Percentiles rank a stretch among this genome's conserved stretches.
Conservation (phyloP, 2,888 invertebrate species). For the Sarcophaga variegata region DNA sequence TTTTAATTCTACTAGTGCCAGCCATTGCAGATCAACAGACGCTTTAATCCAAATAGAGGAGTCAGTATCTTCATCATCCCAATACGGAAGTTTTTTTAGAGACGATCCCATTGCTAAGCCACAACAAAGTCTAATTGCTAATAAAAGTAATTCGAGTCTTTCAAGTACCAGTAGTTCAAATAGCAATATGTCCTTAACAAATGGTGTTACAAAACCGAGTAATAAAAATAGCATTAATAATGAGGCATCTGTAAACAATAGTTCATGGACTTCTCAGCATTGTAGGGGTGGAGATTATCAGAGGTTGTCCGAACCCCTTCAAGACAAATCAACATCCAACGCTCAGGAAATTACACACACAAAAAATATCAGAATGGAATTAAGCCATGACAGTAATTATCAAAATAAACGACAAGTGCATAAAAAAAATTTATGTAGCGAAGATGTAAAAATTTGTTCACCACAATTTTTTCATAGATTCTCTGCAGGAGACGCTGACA, state of each 20-base stretch:
- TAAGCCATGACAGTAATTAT: constrained; percentile 68
- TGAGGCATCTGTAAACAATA: constrained; percentile 72
- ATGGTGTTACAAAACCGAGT: not conserved
- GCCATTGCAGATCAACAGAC: constrained; percentile 79
- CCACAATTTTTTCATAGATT: constrained; percentile 83
- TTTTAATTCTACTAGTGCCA: constrained; percentile 66
- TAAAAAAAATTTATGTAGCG: constrained; percentile 41
- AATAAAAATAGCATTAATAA: constrained; percentile 62
- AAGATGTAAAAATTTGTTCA: not conserved
- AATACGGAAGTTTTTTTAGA: not conserved
- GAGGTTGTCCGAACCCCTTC: constrained; percentile 76
- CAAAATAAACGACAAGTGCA: constrained; percentile 59
- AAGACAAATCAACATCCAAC: constrained; percentile 55
- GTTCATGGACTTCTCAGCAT: constrained; percentile 78
- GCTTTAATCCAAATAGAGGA: constrained; percentile 74
- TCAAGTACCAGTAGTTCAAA: constrained; percentile 75
- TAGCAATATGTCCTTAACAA: constrained; percentile 40
- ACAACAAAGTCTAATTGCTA: constrained; percentile 16
- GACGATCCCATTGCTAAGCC: not conserved
- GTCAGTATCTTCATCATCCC: constrained; percentile 46
- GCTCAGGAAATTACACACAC: constrained; percentile 39
- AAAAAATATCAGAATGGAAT: constrained; percentile 51
- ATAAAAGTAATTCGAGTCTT: constrained; percentile 73
- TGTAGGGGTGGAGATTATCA: constrained; percentile 77
- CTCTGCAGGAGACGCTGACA: constrained; percentile 87